These are phyloP conservation scores for Typhlichthys eigenmanni DNA, from an alignment of 2,797 vertebrate species.

Conservation along the genomic window DNA sequence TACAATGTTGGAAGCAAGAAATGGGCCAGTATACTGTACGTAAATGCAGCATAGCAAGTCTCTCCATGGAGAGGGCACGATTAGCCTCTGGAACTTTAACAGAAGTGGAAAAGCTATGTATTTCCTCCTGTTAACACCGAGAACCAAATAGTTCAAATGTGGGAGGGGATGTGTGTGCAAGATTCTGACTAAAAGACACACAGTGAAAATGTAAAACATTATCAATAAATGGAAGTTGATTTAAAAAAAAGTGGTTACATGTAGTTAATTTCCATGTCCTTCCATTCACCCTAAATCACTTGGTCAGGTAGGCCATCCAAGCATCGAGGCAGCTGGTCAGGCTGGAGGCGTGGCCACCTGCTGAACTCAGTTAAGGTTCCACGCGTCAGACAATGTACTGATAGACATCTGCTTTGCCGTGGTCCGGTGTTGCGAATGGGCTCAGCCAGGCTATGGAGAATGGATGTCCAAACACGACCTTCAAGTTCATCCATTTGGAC, in stretches of 20 bases:
- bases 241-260: slow-evolving; percentile 44
- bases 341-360: background rate
- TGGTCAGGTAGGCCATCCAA: slow-evolving; percentile 42
- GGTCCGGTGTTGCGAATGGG: slow-evolving; percentile 91
- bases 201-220: slow-evolving; percentile 31
- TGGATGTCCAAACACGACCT: slow-evolving; percentile 96
- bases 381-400: slow-evolving; percentile 93
- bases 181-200: slow-evolving; percentile 25
- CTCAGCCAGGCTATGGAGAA: slow-evolving; percentile 96
- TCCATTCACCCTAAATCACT: slow-evolving; percentile 3
- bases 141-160: slow-evolving; percentile 19
- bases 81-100: slow-evolving; percentile 13
- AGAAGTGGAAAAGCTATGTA: background rate
- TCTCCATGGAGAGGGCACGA: slow-evolving; percentile 7
- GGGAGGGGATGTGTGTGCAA: slow-evolving; percentile 5
- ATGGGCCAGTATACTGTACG: slow-evolving; percentile 17
- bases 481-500: slow-evolving; percentile 99
- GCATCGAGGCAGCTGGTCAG: slow-evolving; percentile 13
- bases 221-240: slow-evolving; percentile 31
- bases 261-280: slow-evolving; percentile 71
- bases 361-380: slow-evolving; percentile 44
- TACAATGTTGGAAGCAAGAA: slow-evolving; percentile 42
- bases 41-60: slow-evolving; percentile 21
- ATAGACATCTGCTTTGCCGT: slow-evolving; percentile 94
- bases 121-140: slow-evolving; percentile 44